phyloP scores from a whole-genome alignment of 2,888 invertebrate genomes.

The Calameuta idolon region DNA sequence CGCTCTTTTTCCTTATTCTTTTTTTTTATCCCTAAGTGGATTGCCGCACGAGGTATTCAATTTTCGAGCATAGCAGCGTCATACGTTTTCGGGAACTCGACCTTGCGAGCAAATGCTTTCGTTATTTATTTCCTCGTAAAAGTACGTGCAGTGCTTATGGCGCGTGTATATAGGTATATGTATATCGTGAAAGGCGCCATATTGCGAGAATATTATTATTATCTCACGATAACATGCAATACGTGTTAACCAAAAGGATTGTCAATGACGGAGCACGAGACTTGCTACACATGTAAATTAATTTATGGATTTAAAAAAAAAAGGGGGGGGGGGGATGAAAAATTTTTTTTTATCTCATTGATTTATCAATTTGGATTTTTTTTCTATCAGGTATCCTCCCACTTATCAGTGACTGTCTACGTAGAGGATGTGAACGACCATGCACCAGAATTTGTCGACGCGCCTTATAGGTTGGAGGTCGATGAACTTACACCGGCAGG shows the following conservation, averaged over 20 bases:
- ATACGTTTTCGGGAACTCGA: background rate
- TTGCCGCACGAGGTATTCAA: conserved; percentile 4
- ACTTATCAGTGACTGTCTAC: conserved; percentile 86
- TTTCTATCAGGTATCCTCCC: conserved; percentile 79
- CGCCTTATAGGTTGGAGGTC: conserved; percentile 83
- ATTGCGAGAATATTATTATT: background rate
- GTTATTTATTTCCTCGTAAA: background rate
- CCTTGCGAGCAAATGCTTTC: background rate
- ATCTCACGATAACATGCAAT: background rate
- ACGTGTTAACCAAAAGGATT: background rate
- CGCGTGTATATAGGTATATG: background rate
- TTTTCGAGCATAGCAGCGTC: background rate
- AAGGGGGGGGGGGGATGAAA: background rate
- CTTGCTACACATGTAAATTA: background rate
- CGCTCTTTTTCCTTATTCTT: background rate
- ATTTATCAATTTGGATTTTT: background rate
- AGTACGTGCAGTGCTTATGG: background rate
- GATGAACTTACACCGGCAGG: conserved; percentile 85
- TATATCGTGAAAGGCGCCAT: background rate
- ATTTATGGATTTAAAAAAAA: background rate
- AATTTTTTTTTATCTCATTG: background rate
- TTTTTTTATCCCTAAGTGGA: background rate
- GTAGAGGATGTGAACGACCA: conserved; percentile 92
- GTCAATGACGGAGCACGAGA: background rate
- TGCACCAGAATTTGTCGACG: conserved; percentile 80